Conservation (phyloP, 2,888 invertebrate genomes). For the Perizoma flavofasciatum region DNA sequence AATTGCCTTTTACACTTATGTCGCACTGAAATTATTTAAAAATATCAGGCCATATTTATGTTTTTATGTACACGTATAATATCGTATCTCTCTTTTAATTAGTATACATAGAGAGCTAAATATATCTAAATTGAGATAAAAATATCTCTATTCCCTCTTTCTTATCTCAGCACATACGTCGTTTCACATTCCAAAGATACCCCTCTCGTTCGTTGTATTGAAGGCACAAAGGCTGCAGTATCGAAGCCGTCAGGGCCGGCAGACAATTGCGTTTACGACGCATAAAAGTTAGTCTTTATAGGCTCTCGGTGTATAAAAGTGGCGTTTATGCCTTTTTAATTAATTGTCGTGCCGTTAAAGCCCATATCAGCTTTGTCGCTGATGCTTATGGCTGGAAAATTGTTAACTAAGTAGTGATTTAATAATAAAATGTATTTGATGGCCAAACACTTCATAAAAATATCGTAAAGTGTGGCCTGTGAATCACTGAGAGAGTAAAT, state of each 20-base stretch:
- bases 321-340: constrained; percentile 83
- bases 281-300: constrained; percentile 85
- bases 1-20: background rate
- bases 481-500: constrained; percentile 54
- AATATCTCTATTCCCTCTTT: constrained; percentile 13
- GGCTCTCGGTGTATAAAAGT: constrained; percentile 80
- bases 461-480: constrained; percentile 63
- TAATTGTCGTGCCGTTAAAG: constrained; percentile 81
- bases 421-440: constrained; percentile 75
- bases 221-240: constrained; percentile 55
- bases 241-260: constrained; percentile 71
- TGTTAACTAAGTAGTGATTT: constrained; percentile 78
- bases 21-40: background rate
- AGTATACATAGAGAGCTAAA: constrained; percentile 9
- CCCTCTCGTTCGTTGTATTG: constrained; percentile 49
- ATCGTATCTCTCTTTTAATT: constrained; percentile 20
- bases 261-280: constrained; percentile 83
- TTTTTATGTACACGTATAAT: constrained; percentile 4
- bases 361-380: constrained; percentile 77
- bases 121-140: constrained; percentile 1
- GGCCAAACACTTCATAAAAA: constrained; percentile 71
- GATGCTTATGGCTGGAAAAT: constrained; percentile 74
- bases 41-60: constrained; percentile 4
- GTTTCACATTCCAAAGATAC: constrained; percentile 54
- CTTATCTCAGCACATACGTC: constrained; percentile 44